Base-by-base conservation (phyloP, 92 coral and sea anemone species). In the Pocillopora meandrina region DNA sequence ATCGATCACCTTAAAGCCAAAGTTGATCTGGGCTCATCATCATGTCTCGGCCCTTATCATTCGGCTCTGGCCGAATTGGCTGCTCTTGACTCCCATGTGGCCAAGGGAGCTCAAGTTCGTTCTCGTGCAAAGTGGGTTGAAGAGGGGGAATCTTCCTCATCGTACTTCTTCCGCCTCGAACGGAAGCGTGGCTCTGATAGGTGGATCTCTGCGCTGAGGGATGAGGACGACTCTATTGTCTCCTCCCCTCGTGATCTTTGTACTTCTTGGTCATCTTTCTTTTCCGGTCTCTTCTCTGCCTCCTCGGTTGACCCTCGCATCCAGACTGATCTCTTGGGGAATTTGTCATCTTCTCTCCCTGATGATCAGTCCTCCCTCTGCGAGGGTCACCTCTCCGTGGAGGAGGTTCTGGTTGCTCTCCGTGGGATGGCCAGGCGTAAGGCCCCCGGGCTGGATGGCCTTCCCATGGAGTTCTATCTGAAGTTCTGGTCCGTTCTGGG, bases 141-240 rank as follows among this genome's bases (percentile, higher is more conserved):
- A 64, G 87, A 81, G 49, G 90, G 90, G 1, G 86, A 87, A 10
- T 0, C 77, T 0, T 87, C 90, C 10, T 81, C 90, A 15, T 6
- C 90, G 0, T 82, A 62, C 36, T 87, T 75, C 20, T 66, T 81
- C 11, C 70, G 80, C 0, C 26, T 83, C 0, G 75, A 78, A 56
- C 65, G 59, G n/a, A 81, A 87, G 65, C 68, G 34, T 0, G 14
- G 65, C 0, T 14, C n/a, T 0, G 63, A 58, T 7, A 12, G 72
- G 0, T 14, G 67, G 0, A 60, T 86, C 12, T 77, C 82, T 17
- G 84, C 75, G 8, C 5, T 80, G 0, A 16, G 26, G 0, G 21
- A 57, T 0, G 3, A 1, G 8, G 52, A 80, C 0, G 72, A 63
- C 0, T 35, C 52, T 9, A 19, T 60, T 13, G 64, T 74, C 0